Evolutionary conservation across 2,113 vertebrate genomes (phyloP).

Genomic region (Aptenodytes patagonicus): DNA sequence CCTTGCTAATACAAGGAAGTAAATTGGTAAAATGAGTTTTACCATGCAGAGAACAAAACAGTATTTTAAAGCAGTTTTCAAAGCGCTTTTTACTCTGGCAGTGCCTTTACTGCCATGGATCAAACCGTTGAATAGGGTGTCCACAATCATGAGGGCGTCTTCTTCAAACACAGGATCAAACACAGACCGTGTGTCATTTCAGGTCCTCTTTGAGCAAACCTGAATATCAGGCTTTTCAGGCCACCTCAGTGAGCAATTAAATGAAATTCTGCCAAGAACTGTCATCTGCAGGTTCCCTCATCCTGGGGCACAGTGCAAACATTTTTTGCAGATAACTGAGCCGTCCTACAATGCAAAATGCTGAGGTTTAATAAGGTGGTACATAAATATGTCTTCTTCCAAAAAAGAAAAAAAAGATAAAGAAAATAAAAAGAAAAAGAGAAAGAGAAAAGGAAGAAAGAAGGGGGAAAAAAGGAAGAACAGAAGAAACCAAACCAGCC

Average conservation of each 20-base stretch:
- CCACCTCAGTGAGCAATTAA: neutral
- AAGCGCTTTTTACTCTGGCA: neutral
- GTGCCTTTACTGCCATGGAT: neutral
- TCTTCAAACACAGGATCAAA: neutral
- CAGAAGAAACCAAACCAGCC: neutral
- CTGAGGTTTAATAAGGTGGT: neutral
- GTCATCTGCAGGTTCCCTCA: neutral
- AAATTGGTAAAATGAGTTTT: neutral
- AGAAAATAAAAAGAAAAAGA: neutral
- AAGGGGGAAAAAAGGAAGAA: rapidly evolving
- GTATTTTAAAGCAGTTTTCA: neutral
- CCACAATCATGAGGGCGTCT: neutral
- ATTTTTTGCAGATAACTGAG: neutral
- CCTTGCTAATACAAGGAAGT: neutral
- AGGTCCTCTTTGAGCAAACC: neutral
- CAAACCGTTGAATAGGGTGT: neutral
- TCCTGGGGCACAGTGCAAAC: neutral
- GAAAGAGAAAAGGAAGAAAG: neutral
- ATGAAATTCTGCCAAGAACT: neutral
- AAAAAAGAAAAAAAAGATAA: neutral
- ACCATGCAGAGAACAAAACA: neutral
- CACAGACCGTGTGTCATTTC: neutral
- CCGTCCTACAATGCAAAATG: neutral
- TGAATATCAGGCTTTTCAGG: conserved; percentile 16
- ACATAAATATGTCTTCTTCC: neutral